Evolutionary conservation across 2,113 vertebrate species (phyloP).

Genomic region (Phyllostomus hastatus): DNA sequence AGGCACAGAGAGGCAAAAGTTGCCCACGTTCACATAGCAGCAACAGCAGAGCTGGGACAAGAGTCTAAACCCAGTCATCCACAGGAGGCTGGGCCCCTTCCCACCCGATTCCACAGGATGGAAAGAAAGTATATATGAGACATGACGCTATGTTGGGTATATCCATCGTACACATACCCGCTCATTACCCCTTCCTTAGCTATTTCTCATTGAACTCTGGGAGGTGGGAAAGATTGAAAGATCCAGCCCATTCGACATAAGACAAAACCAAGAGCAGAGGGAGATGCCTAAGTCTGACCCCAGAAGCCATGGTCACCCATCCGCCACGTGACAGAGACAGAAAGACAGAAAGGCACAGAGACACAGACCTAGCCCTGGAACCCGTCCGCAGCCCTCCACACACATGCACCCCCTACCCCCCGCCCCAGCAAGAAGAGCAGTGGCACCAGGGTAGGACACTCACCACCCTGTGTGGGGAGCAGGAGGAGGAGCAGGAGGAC

Average conservation of each 20-base stretch:
- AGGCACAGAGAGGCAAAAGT: neutral
- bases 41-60: neutral
- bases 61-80: neutral
- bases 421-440: accelerated
- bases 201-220: neutral
- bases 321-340: neutral
- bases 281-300: neutral
- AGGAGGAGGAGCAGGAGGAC: neutral
- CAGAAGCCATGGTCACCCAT: neutral
- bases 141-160: too few relatives aligned
- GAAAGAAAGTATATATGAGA: neutral
- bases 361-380: neutral
- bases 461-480: neutral
- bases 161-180: too few relatives aligned
- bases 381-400: neutral
- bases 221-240: neutral
- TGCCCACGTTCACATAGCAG: neutral
- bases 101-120: neutral
- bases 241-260: neutral
- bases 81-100: neutral
- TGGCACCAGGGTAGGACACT: neutral
- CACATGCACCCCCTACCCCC: too few relatives aligned
- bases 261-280: neutral
- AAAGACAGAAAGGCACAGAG: neutral
- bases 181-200: neutral